A percentile compares a stretch with the other conserved stretches of the same genome.
phyloP scores from a whole-genome alignment of 2,113 vertebrate species.

The Tragelaphus strepsiceros region DNA sequence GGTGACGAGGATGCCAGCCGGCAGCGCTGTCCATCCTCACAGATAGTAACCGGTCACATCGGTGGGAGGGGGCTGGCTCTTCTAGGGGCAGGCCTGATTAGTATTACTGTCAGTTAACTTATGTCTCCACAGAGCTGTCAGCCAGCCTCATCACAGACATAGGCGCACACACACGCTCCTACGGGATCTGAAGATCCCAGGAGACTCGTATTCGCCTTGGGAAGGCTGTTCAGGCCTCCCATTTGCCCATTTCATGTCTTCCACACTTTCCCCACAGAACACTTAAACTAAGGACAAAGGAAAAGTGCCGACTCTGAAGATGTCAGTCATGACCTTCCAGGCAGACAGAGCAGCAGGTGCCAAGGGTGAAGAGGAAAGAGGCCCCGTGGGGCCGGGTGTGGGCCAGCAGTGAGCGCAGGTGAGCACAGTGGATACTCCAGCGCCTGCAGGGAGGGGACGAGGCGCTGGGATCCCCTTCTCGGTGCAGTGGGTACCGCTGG shows the following conservation, averaged over 20 bases:
- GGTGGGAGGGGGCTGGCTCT: background rate
- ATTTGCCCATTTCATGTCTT: background rate
- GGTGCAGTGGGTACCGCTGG: too few species aligned
- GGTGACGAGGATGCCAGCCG: background rate
- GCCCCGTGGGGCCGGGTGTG: rapidly evolving
- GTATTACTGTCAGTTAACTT: background rate
- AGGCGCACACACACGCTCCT: background rate
- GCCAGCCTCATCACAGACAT: background rate
- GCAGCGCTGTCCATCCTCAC: background rate
- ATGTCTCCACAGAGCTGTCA: background rate
- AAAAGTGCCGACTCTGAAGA: background rate
- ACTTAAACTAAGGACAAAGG: background rate
- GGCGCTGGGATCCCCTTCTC: background rate
- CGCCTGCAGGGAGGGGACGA: background rate
- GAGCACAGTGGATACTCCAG: too few species aligned
- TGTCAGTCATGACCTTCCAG: background rate
- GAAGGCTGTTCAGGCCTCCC: background rate
- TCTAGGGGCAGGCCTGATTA: background rate
- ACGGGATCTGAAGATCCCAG: background rate
- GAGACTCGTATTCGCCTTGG: rapidly evolving
- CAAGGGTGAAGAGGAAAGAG: background rate
- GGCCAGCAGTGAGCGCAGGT: rapidly evolving
- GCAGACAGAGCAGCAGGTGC: rapidly evolving
- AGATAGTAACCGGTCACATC: background rate
- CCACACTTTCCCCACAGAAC: background rate